phyloP scores from a whole-genome alignment of 2,113 vertebrate species.

The Vanacampus margaritifer region DNA sequence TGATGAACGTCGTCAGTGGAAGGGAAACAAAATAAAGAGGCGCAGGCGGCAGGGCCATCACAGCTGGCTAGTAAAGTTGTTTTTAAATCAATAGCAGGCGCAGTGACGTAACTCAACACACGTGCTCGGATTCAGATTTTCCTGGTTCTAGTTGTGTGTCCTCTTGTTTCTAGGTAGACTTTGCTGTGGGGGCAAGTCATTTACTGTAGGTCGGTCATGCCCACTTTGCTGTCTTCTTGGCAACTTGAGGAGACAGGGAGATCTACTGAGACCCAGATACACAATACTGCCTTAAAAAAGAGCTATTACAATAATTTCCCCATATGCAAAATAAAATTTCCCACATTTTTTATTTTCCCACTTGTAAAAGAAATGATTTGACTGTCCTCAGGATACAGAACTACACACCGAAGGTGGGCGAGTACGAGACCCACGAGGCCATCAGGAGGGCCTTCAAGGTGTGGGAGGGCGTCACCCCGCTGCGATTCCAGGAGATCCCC shows the following conservation, averaged over 20 bases:
- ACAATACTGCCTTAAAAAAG: not conserved
- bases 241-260: not conserved
- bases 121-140: too few relatives aligned
- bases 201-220: not conserved
- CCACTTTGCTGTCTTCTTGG: not conserved
- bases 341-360: not conserved
- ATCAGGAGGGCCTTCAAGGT: conserved; percentile 86
- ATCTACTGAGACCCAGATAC: not conserved
- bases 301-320: not conserved
- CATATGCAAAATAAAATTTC: too few relatives aligned
- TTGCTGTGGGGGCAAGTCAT: not conserved
- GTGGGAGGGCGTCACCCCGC: conserved; percentile 81
- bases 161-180: not conserved
- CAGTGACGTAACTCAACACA: too few relatives aligned
- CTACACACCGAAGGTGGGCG: conserved; percentile 81
- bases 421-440: conserved; percentile 81
- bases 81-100: too few relatives aligned
- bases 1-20: too few relatives aligned
- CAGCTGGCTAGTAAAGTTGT: too few relatives aligned
- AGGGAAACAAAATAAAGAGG: too few relatives aligned
- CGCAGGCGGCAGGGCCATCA: too few relatives aligned
- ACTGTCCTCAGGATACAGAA: conserved; percentile 74
- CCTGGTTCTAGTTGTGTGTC: too few relatives aligned
- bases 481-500: conserved; percentile 84
- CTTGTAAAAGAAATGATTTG: not conserved